phyloP scores from a whole-genome alignment of 2,888 invertebrate genomes.

The Limulus polyphemus region DNA sequence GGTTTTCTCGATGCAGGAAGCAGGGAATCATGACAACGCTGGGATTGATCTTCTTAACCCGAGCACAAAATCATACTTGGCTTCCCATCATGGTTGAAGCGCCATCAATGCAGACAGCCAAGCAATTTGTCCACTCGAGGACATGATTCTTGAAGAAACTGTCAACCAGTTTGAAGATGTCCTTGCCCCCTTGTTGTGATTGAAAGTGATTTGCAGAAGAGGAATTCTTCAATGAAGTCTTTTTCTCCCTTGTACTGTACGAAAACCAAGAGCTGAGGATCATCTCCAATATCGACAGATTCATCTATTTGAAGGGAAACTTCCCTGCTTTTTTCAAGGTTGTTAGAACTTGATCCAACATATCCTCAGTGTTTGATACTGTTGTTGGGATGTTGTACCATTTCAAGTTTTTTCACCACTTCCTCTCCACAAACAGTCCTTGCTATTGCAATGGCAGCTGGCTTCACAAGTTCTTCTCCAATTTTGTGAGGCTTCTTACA shows the following conservation, averaged over 20 bases:
- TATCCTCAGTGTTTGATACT: constrained; percentile 13
- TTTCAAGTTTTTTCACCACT: constrained; percentile 17
- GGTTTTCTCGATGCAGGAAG: too few relatives aligned
- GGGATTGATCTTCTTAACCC: too few relatives aligned
- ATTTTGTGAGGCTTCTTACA: constrained; percentile 17
- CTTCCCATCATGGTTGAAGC: too few relatives aligned
- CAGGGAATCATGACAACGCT: too few relatives aligned
- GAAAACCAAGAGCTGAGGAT: constrained; percentile 14
- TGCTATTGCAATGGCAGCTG: constrained; percentile 11
- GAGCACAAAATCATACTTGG: too few relatives aligned
- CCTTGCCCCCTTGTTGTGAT: constrained; percentile 12
- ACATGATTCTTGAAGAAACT: constrained; percentile 7
- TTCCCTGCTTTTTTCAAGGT: constrained; percentile 4
- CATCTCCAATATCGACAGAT: constrained; percentile 35
- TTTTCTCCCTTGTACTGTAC: constrained; percentile 14
- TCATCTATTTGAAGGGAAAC: constrained; percentile 30
- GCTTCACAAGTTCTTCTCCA: constrained; percentile 3
- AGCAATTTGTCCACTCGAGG: too few relatives aligned
- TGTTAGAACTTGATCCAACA: constrained; percentile 13
- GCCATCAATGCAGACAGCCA: too few relatives aligned
- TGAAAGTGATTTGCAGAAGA: constrained; percentile 16
- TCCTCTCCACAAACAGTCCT: constrained; percentile 15
- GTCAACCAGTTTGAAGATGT: constrained; percentile 14
- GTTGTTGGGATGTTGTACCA: constrained; percentile 17
- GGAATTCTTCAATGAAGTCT: constrained; percentile 17